Conservation (phyloP, 2,113 vertebrate species). For the Antechinus flavipes region DNA sequence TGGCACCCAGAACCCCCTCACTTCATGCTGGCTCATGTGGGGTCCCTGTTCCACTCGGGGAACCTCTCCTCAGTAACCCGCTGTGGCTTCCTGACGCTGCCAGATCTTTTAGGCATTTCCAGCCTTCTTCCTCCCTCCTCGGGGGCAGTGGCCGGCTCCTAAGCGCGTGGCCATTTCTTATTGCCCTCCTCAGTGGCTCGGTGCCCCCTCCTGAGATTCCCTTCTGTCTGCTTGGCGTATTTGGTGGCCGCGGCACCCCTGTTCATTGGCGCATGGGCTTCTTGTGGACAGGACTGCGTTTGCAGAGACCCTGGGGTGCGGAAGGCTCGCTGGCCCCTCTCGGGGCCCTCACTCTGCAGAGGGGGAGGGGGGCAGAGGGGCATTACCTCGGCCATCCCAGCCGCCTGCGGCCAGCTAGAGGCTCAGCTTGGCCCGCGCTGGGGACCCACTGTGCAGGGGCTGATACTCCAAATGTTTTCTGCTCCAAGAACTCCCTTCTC, state of each 20-base stretch:
- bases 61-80: not conserved
- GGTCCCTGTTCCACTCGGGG: not conserved
- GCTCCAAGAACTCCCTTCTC: no score
- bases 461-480: not conserved
- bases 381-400: no score
- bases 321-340: not conserved
- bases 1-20: not conserved
- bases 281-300: no score
- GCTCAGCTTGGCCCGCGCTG: not conserved
- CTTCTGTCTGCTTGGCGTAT: not conserved
- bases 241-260: no score
- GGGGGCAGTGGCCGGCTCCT: no score
- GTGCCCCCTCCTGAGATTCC: not conserved
- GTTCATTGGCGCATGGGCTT: not conserved
- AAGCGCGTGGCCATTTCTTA: not conserved
- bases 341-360: not conserved
- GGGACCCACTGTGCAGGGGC: not conserved
- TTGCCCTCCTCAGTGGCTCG: not conserved
- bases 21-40: no score
- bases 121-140: not conserved
- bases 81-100: not conserved
- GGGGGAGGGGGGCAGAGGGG: not conserved
- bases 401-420: not conserved
- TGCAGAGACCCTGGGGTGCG: no score
- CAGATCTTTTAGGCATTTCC: not conserved